These are phyloP conservation scores for Cyclophora albipunctata DNA, from an alignment of 2,888 invertebrate species.

Conservation along the genomic window DNA sequence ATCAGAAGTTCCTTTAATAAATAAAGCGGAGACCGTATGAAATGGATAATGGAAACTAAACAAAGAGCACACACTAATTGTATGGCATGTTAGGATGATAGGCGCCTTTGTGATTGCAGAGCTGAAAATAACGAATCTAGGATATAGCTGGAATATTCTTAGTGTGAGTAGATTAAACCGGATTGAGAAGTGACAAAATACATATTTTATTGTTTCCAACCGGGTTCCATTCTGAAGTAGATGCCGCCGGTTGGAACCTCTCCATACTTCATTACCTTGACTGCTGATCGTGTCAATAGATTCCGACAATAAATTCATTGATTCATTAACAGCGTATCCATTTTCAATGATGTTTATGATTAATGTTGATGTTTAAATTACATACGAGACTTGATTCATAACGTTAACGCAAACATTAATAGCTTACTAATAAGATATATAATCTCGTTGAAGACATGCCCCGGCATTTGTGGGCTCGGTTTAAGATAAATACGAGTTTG, in stretches of 20 bases:
- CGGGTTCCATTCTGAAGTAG: constrained; percentile 12
- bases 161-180: constrained; percentile 14
- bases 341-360: constrained; percentile 29
- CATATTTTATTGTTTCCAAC: constrained; percentile 11
- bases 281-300: constrained; percentile 17
- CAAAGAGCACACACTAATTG: too few relatives aligned
- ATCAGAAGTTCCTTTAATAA: too few relatives aligned
- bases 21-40: too few relatives aligned
- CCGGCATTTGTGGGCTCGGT: too few relatives aligned
- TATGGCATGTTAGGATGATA: neutral
- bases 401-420: constrained; percentile 5
- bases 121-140: neutral
- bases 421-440: constrained; percentile 4
- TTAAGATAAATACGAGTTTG: too few relatives aligned
- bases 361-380: constrained; percentile 16
- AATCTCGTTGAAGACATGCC: neutral
- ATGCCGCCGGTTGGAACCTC: constrained; percentile 6
- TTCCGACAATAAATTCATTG: constrained; percentile 34
- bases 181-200: constrained; percentile 20
- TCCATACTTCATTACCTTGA: constrained; percentile 7
- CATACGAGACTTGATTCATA: constrained; percentile 2
- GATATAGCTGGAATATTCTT: constrained; percentile 6
- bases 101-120: too few relatives aligned
- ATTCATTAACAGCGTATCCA: constrained; percentile 25
- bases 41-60: too few relatives aligned